Base-by-base conservation (phyloP, 2,797 vertebrate species). In the Neosilurus hyrtlii region DNA sequence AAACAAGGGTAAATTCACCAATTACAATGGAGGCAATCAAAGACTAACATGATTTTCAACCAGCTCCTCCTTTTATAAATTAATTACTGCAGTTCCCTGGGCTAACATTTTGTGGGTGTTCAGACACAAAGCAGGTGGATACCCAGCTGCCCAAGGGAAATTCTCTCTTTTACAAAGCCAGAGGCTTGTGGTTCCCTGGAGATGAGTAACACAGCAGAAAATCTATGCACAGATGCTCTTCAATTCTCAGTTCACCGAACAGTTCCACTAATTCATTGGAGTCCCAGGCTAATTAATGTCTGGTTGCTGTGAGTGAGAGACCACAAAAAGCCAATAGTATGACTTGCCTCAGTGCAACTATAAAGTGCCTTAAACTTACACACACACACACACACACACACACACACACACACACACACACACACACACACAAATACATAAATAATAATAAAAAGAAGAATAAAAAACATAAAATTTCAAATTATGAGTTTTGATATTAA, bases 141-240 rank as follows among this genome's bases (percentile, higher is more conserved):
- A 84, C 85, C 82, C 37, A 63, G 85, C 84, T 81, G 12, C 75
- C 66, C 77, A 62, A 52, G 72, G 84, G 75, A 86, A 65, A 35
- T 79, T 61, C 83, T 52, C 62, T 82, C 71, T 79, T 24, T 35
- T 72, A 87, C 82, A 86, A 89, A 88, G 80, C 68, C 78, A 59
- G 71, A 24, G 73, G 83, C 52, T 83, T 87, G 67, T 87, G 87
- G 89, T 88, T 87, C 89, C 90, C 87, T 82, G 89, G 89, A 89
- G 83, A 85, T 70, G 76, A 49, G 84, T 86, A 91, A 90, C 74
- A 80, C 72, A 76, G 89, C 85, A 67, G 86, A 87, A 92, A 92
- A 93, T 91, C 87, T 88, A 89, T 91, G 88, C 87, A 88, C 81
- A 81, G 83, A 68, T 85, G 70, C 78, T 80, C 87, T 87, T 89